Evolutionary conservation across 1,140 invertebrate genomes (phyloP), one percentile per base, ranked within the genome.

Genomic region (Neomicropteryx cornuta): DNA sequence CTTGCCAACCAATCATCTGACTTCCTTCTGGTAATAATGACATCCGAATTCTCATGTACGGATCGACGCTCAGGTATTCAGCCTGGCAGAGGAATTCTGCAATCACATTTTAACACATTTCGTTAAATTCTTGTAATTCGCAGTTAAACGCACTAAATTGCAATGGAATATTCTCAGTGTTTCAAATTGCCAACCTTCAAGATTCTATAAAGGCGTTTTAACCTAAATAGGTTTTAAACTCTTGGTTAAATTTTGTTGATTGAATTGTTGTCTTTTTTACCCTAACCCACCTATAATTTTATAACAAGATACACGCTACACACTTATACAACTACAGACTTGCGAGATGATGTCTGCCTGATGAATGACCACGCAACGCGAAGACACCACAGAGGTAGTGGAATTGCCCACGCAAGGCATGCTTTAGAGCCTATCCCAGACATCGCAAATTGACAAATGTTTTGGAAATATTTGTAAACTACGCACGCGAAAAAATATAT

Each of bases 1-100:
- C 39, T 51, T 57, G 55, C 5, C 51, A 49, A 33, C 54, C 55
- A 24, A 56, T 56, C 54, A 56, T 54, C 24, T 51, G 46, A 23
- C 47, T 50, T 4, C 50, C 50, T 17, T 33, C 49, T 5, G 18
- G 39, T 19, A 41, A 31, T 0, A 50, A 45, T 5, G 50, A 36
- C 37, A 54, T 54, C 39, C 33, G 32, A n/a, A 50, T 34, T 42
- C 66, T 49, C 53, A 68, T 66, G 37, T 68, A 68, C 8, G 67
- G 67, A 48, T 70, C 67, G 0, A 70, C 61, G 22, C 59, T 65
- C 2, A 64, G 42, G 44, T 53, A 70, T 23, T 51, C 52, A 13
- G 66, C 66, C 50, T 68, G 51, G 28, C 49, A 51, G n/a, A 68
- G 38, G 37, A 66, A 55, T 45, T 68, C 65, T 68, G 49, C 8